Base-by-base conservation (phyloP, 2,888 invertebrate genomes). In the Xylota segnis region DNA sequence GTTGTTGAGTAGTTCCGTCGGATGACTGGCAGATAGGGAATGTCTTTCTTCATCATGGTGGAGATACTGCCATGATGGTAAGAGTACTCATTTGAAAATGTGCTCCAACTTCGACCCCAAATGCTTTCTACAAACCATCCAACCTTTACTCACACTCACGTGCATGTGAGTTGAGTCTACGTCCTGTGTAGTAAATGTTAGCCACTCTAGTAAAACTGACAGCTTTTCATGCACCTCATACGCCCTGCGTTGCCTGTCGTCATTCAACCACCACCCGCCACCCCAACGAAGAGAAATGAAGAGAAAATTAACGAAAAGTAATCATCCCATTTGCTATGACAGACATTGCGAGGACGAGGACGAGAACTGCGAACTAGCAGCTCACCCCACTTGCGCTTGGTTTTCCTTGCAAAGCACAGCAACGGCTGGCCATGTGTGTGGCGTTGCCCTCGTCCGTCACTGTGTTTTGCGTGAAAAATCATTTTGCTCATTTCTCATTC, bases 231-330 rank as follows among this genome's bases (percentile, higher is more conserved):
- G 43, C 52, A 75, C 54, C 59, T 50, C 29, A 12, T 34, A 37
- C 14, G 12, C 54, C 34, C 59, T 37, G 37, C 47, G 27, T 23
- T 63, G 37, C 54, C 34, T 81, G 79, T 40, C 50, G 7, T 45
- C 12, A 52, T 16, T 29, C 40, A 40, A 32, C n/a, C 9, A 27
- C 43, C 29, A 63, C 23, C 23, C 54, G 29, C 32, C 77, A 50
- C 23, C 40, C 63, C 37, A 54, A 2, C 14, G 37, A 63, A 77
- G 63, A 83, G 66, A 87, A 83, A 83, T 77, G 74, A 78, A 78
- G 58, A 58, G 83, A 78, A 87, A 87, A 87, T 87, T 77, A 87
- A 83, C 83, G 87, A 83, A 87, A 87, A 87, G 83, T 87, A 87
- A 87, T 87, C 87, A 87, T 87, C 83, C 63, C 74, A 87, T 87